Conservation (phyloP, 2,888 invertebrate genomes). For the Ophion ellenae region DNA sequence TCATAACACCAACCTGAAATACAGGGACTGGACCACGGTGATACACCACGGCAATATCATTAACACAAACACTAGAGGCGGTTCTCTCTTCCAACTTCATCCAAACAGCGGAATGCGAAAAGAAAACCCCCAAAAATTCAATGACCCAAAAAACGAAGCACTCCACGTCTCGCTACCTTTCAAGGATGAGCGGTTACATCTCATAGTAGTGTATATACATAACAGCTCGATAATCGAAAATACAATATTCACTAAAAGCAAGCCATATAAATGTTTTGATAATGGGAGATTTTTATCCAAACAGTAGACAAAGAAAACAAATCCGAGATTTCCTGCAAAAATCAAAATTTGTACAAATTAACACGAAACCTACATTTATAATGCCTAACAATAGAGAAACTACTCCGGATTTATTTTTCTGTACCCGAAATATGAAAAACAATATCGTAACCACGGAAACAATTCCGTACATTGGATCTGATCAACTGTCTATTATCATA, state of each 20-base stretch:
- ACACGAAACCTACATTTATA: slow-evolving; percentile 26
- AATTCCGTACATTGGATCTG: slow-evolving; percentile 17
- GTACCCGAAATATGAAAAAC: slow-evolving; percentile 23
- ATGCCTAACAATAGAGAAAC: slow-evolving; percentile 30
- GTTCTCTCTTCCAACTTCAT: slow-evolving; percentile 12
- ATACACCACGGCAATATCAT: slow-evolving; percentile 13
- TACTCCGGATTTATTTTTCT: slow-evolving; percentile 18
- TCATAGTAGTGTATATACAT: slow-evolving; percentile 43
- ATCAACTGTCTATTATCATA: slow-evolving; percentile 12
- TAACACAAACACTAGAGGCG: slow-evolving; percentile 31
- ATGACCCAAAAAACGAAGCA: background rate
- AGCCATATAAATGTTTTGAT: slow-evolving; percentile 26
- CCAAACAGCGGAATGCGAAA: slow-evolving; percentile 6
- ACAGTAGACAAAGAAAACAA: slow-evolving; percentile 12
- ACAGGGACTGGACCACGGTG: slow-evolving; percentile 22
- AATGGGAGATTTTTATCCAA: slow-evolving; percentile 4
- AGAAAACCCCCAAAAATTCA: background rate
- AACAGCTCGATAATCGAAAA: slow-evolving; percentile 27
- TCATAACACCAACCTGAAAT: background rate
- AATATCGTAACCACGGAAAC: background rate
- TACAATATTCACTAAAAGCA: slow-evolving; percentile 14
- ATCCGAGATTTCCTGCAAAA: slow-evolving; percentile 18
- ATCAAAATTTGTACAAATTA: slow-evolving; percentile 17
- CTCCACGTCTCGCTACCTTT: slow-evolving; percentile 31
- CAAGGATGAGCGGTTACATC: slow-evolving; percentile 36